phyloP scores from a whole-genome alignment of 2,113 vertebrate genomes.

The Sisor rabdophorus region DNA sequence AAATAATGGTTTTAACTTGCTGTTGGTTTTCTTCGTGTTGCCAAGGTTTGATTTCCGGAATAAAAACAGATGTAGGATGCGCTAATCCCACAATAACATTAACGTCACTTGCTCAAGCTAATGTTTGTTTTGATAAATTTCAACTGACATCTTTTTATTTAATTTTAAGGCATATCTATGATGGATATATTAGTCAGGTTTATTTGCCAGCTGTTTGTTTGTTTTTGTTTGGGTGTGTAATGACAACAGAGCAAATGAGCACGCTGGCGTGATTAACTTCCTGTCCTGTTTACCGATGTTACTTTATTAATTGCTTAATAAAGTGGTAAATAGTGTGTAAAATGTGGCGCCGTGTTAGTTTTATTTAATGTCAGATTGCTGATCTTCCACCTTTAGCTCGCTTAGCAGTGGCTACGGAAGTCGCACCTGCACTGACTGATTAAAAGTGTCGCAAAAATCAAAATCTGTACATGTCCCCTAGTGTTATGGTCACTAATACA shows the following conservation, averaged over 20 bases:
- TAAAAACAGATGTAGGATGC: not conserved
- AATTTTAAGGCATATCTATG: not conserved
- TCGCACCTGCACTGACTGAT: not conserved
- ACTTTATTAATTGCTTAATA: not conserved
- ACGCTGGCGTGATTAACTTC: not conserved
- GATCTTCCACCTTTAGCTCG: not conserved
- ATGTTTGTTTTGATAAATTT: not conserved
- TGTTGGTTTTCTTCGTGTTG: not conserved
- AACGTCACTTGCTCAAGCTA: not conserved
- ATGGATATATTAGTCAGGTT: not conserved
- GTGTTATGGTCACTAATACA: not conserved
- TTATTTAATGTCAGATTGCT: not conserved
- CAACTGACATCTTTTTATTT: not conserved
- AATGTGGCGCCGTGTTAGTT: not conserved
- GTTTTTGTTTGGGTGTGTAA: not conserved
- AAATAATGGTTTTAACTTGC: not conserved
- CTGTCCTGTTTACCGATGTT: not conserved
- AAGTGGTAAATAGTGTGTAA: not conserved
- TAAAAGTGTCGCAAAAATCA: not conserved
- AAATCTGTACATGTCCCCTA: not conserved
- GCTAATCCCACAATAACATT: not conserved
- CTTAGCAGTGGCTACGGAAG: constrained; percentile 21
- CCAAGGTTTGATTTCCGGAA: not conserved
- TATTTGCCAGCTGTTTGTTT: not conserved
- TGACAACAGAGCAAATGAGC: not conserved